Conservation (phyloP, 2,797 vertebrate species). For the Leptoclinus maculatus region DNA sequence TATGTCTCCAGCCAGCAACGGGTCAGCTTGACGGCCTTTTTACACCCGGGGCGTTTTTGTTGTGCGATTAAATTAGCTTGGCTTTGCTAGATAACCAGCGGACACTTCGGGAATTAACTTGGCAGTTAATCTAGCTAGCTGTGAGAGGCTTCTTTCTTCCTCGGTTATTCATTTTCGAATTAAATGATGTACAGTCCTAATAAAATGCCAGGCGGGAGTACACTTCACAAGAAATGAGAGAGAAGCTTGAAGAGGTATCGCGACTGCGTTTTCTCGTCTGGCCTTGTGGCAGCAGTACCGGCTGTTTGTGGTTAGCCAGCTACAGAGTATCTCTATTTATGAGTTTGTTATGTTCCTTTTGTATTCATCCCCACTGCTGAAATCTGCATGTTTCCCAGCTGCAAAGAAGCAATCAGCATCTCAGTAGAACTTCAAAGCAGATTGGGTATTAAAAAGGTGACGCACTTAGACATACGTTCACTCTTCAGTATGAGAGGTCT, state of each 20-base stretch:
- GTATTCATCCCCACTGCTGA: background rate
- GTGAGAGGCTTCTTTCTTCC: no score
- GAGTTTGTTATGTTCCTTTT: background rate
- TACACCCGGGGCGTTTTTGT: background rate
- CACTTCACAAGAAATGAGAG: background rate
- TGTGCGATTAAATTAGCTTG: background rate
- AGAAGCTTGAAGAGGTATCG: background rate
- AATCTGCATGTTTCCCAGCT: slow-evolving; percentile 7
- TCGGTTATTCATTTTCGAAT: background rate
- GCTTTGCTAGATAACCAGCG: background rate
- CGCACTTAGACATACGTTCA: background rate
- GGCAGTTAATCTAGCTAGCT: no score
- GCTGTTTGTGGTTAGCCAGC: background rate
- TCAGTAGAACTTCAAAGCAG: slow-evolving; percentile 9
- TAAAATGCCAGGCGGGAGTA: background rate
- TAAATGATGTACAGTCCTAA: background rate
- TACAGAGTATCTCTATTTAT: background rate
- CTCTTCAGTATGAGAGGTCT: slow-evolving; percentile 10
- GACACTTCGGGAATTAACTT: background rate
- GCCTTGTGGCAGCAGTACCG: background rate
- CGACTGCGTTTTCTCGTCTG: background rate
- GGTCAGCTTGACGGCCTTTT: background rate
- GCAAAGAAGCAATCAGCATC: slow-evolving; percentile 6
- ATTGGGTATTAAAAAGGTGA: background rate
- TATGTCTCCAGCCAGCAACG: background rate